Base-by-base conservation (phyloP, 2,888 invertebrate species). In the Dasysyrphus tricinctus region DNA sequence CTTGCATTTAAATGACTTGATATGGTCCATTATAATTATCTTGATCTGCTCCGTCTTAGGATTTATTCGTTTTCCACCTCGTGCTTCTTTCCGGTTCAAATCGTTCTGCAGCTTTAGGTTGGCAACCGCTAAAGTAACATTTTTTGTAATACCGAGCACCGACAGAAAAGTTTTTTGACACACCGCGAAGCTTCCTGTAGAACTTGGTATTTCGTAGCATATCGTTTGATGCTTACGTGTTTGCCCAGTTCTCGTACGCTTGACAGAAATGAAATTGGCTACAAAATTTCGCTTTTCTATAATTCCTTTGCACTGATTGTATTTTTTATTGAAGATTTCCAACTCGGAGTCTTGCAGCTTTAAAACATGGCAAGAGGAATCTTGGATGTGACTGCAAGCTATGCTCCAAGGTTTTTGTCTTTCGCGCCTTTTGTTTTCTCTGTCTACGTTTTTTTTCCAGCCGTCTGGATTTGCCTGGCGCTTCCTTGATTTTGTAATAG, bases 161-260 rank as follows among this genome's bases (percentile, higher is more conserved):
- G 56, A 56, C 70, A 70, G 29, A 56, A 70, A 70, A 29, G 70
- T 70, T 56, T 67, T 70, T 70, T 70, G 70, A n/a, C n/a, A 42
- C 29, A 39, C 70, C 42, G 24, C 6, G 70, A 70, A 42, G 42
- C 70, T 56, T 12, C 70, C 70, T 56, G 56, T 70, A 37, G 42
- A 56, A 44, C 37, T 70, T 32, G 29, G 54, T 56, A 56, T 70
- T 56, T 56, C 32, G 29, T 70, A 70, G 70, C 7, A 56, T 29
- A 70, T 14, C 7, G n/a, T 56, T 14, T 56, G 69, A 42, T 70
- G 42, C n/a, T n/a, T n/a, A 37, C 56, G 56, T 44, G 29, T 69
- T 19, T 19, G 14, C 12, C 67, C 67, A 16, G 2, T 32, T 51
- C 37, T 67, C 34, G 37, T 54, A 5, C 69, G 54, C 49, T 69